These are phyloP conservation scores for Tipula unca DNA, from an alignment of 2,888 invertebrate genomes.

Conservation along the genomic window DNA sequence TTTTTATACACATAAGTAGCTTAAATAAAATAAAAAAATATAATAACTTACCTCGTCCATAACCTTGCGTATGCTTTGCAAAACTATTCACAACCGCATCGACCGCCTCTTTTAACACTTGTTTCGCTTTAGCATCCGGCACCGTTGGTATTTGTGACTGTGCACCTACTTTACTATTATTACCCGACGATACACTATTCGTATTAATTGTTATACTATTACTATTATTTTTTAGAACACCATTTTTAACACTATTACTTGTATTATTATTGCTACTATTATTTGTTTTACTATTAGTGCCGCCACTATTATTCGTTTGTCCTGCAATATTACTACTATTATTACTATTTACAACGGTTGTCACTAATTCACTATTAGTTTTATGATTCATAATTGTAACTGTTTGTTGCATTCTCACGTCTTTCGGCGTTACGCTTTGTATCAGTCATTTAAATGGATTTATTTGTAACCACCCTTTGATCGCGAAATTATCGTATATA, in stretches of 20 bases:
- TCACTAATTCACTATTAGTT: slow-evolving; percentile 30
- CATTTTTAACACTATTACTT: slow-evolving; percentile 21
- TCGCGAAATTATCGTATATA: not conserved
- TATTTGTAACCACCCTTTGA: not conserved
- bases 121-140: slow-evolving; percentile 48
- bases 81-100: slow-evolving; percentile 66
- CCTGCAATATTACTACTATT: slow-evolving; percentile 22
- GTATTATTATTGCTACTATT: slow-evolving; percentile 27
- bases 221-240: slow-evolving; percentile 24
- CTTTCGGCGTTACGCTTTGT: not conserved
- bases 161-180: not conserved
- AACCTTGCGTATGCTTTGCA: slow-evolving; percentile 62
- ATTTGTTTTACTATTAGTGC: slow-evolving; percentile 26
- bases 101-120: slow-evolving; percentile 58
- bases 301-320: slow-evolving; percentile 21
- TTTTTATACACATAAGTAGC: not conserved
- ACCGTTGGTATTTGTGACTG: slow-evolving; percentile 27
- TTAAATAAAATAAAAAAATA: not conserved
- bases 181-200: slow-evolving; percentile 25
- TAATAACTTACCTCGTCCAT: slow-evolving; percentile 52
- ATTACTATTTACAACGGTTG: slow-evolving; percentile 25
- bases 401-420: slow-evolving; percentile 23
- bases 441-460: slow-evolving; percentile 14
- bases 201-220: slow-evolving; percentile 26
- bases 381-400: slow-evolving; percentile 26